Evolutionary conservation across 2,888 invertebrate genomes (phyloP), one percentile per base, ranked within the genome.

Genomic region (Philereme vetulata): DNA sequence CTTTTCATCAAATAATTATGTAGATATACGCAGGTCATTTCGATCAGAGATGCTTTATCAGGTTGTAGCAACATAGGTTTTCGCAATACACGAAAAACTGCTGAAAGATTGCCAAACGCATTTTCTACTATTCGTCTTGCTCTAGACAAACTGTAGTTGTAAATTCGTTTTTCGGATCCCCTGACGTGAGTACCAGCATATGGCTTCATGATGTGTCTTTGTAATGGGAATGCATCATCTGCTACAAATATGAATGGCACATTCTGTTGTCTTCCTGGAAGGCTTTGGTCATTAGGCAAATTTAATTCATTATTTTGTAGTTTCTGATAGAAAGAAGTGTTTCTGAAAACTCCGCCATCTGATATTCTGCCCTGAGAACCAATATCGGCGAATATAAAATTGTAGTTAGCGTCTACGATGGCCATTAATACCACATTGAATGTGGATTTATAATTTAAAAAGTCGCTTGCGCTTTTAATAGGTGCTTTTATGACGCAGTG

Each of bases 1-100:
- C 65, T 66, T 71, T 67, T 62, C 66, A 65, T 67, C 66, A 66
- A 59, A 62, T 51, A 62, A 59, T 70, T 68, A 70, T 70, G 71
- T 54, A 68, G 67, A 45, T 66, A 65, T 60, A 70, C 64, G 55
- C 68, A 70, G 65, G 71, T 65, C 61, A 68, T 67, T 66, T 64
- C 60, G 52, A 66, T 53, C 51, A 65, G 65, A 67, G 68, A 62
- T 62, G 67, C 65, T 67, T 67, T 71, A 66, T 69, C 55, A 56
- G 68, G 66, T 63, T 66, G 59, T 71, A 67, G 64, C 62, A 64
- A 66, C 51, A 67, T 68, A 56, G 61, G 50, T 36, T 53, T 61
- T 51, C 61, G 56, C 9, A 61, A 57, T 46, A 61, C 56, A 43
- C 61, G 46, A 57, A 58, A 66, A 51, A 56, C 56, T 45, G 52